Percentiles rank a stretch among this genome's conserved stretches.
These are phyloP conservation scores for Drosophila barbarae DNA, from an alignment of 2,888 invertebrate genomes.

Conservation along the genomic window DNA sequence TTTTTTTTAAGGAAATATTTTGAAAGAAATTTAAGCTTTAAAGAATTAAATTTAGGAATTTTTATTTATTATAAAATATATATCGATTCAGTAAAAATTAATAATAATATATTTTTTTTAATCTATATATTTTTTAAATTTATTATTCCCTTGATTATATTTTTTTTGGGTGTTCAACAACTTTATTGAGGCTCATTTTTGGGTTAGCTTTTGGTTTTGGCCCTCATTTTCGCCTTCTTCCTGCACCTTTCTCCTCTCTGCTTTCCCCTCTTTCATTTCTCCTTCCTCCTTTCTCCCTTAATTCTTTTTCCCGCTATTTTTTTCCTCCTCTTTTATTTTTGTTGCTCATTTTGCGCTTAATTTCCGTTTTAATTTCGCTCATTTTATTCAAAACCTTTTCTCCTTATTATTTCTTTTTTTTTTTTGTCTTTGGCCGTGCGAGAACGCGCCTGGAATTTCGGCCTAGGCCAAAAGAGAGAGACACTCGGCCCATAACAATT, in stretches of 20 bases:
- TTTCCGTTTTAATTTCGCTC: slow-evolving; percentile 72
- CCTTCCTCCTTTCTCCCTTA: neutral
- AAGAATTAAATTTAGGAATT: neutral
- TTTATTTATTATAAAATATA: neutral
- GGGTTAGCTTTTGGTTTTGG: slow-evolving; percentile 22
- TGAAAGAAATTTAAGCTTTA: too few relatives aligned
- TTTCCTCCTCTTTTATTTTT: slow-evolving; percentile 9
- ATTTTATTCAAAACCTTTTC: slow-evolving; percentile 67
- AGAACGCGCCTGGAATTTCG: slow-evolving; percentile 33
- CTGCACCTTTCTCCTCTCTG: neutral
- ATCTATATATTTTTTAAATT: too few relatives aligned
- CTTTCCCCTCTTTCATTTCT: neutral
- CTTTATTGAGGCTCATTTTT: slow-evolving; percentile 14
- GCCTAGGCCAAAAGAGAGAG: slow-evolving; percentile 8
- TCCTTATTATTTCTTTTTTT: neutral
- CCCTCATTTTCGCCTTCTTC: neutral
- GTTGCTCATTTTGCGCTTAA: slow-evolving; percentile 66
- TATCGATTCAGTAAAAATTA: neutral
- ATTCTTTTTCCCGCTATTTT: slow-evolving; percentile 2
- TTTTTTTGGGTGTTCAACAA: slow-evolving; percentile 3
- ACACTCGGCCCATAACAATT: slow-evolving; percentile 69
- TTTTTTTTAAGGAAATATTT: too few relatives aligned
- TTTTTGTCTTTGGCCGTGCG: slow-evolving; percentile 9
- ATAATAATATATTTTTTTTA: neutral
- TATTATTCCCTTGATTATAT: neutral